Evolutionary conservation across 2,113 vertebrate genomes (phyloP).

Genomic region (Zingel zingel): DNA sequence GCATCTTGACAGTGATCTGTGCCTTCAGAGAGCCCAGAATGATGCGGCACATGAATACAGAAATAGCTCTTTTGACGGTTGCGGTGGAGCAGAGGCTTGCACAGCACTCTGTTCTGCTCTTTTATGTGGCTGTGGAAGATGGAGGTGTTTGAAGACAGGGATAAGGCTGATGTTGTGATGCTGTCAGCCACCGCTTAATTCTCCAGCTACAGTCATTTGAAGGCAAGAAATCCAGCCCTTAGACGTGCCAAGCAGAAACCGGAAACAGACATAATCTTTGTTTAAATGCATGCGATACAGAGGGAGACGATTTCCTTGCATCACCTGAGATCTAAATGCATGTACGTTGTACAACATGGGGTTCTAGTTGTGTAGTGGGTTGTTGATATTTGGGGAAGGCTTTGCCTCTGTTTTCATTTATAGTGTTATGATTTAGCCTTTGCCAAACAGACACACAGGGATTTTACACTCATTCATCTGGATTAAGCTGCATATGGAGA

Average conservation of each 20-base stretch:
- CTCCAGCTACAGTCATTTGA: constrained; percentile 53
- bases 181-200: constrained; percentile 51
- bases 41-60: constrained; percentile 64
- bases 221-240: constrained; percentile 54
- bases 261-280: constrained; percentile 41
- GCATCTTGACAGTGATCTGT: constrained; percentile 67
- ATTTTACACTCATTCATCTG: constrained; percentile 41
- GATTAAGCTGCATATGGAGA: constrained; percentile 47
- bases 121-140: constrained; percentile 77
- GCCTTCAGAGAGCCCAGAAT: constrained; percentile 69
- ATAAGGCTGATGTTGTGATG: constrained; percentile 62
- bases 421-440: constrained; percentile 13
- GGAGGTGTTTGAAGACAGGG: constrained; percentile 78
- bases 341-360: constrained; percentile 21
- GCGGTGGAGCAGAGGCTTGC: constrained; percentile 56
- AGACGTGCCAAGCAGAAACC: constrained; percentile 14
- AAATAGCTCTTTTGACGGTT: constrained; percentile 59
- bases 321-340: constrained; percentile 8
- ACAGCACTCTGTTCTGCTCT: constrained; percentile 66
- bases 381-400: not conserved
- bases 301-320: constrained; percentile 8
- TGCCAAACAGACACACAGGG: not conserved
- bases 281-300: constrained; percentile 56
- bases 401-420: constrained; percentile 33
- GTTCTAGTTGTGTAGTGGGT: constrained; percentile 4